These are phyloP conservation scores for Tupaia chinensis DNA, from an alignment of 2,113 vertebrate genomes.

Conservation along the genomic window DNA sequence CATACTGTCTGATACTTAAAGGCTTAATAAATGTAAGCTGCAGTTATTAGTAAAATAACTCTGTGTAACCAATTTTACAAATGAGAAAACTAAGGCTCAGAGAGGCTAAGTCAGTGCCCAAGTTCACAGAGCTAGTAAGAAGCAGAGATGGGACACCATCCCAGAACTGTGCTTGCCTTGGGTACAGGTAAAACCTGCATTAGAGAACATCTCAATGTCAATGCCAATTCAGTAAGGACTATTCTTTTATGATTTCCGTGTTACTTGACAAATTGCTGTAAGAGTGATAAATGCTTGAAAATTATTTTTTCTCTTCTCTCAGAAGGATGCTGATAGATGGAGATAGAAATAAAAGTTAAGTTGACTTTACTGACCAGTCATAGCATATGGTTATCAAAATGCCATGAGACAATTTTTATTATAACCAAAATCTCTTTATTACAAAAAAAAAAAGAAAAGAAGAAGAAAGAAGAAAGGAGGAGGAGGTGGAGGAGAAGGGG, in stretches of 20 bases:
- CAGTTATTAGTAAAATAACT: constrained; percentile 26
- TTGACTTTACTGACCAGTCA: constrained; percentile 32
- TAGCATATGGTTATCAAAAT: constrained; percentile 46
- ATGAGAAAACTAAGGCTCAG: constrained; percentile 48
- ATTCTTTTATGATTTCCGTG: constrained; percentile 46
- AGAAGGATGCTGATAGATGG: constrained; percentile 31
- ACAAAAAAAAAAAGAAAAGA: not conserved
- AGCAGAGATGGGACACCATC: not conserved
- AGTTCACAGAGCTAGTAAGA: constrained; percentile 45
- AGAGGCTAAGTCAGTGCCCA: not conserved
- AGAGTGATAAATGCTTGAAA: constrained; percentile 39
- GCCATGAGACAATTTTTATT: not conserved
- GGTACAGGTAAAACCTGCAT: not conserved
- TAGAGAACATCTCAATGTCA: not conserved
- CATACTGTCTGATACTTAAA: not conserved
- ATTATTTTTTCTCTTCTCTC: constrained; percentile 33
- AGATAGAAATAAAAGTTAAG: constrained; percentile 68
- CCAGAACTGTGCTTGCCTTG: not conserved
- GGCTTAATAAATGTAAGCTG: constrained; percentile 28
- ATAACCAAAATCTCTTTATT: constrained; percentile 50
- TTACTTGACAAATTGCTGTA: constrained; percentile 63
- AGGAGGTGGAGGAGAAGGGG: no score
- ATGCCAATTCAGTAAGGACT: not conserved
- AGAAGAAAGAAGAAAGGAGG: no score
- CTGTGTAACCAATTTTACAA: constrained; percentile 9